A percentile compares a stretch with the other conserved stretches of the same genome.
Conservation (phyloP, 2,888 invertebrate species). For the Hypselothyrea guttata region DNA sequence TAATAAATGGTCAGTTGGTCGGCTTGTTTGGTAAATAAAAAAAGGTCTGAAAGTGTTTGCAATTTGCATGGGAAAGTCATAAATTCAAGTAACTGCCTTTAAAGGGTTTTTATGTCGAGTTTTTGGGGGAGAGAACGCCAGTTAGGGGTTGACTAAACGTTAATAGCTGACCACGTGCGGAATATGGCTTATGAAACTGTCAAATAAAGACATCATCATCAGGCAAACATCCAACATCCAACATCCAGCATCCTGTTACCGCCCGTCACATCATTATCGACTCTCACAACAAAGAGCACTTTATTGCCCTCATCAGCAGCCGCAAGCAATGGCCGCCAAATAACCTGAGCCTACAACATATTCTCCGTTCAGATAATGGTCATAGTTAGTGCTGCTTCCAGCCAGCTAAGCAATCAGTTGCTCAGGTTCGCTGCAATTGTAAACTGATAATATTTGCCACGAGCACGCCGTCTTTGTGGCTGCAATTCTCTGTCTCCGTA, state of each 20-base stretch:
- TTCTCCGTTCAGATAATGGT: neutral
- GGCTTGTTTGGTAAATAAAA: slow-evolving; percentile 23
- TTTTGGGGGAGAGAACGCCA: slow-evolving; percentile 1
- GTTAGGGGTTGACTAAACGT: slow-evolving; percentile 1
- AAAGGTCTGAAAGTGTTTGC: slow-evolving; percentile 3
- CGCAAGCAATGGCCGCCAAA: slow-evolving; percentile 11
- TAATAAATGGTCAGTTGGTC: slow-evolving; percentile 50
- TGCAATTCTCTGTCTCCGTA: slow-evolving; percentile 6
- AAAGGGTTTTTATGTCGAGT: slow-evolving; percentile 18
- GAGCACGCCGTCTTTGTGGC: slow-evolving; percentile 27
- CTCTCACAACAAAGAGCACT: slow-evolving; percentile 70
- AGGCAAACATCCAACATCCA: slow-evolving; percentile 11
- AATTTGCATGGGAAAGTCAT: slow-evolving; percentile 60
- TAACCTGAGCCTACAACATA: slow-evolving; percentile 16
- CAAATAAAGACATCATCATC: slow-evolving; percentile 47
- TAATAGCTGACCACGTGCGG: slow-evolving; percentile 41
- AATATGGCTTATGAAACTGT: slow-evolving; percentile 43
- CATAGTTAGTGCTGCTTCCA: slow-evolving; percentile 21
- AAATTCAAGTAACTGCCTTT: slow-evolving; percentile 46
- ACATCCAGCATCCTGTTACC: slow-evolving; percentile 10
- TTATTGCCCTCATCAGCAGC: slow-evolving; percentile 66
- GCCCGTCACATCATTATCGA: slow-evolving; percentile 67
- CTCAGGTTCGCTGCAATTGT: slow-evolving; percentile 46
- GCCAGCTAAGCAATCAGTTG: slow-evolving; percentile 39
- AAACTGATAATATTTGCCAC: slow-evolving; percentile 62